phyloP scores from a whole-genome alignment of 1,140 invertebrate species.

The Danaus melanippus region DNA sequence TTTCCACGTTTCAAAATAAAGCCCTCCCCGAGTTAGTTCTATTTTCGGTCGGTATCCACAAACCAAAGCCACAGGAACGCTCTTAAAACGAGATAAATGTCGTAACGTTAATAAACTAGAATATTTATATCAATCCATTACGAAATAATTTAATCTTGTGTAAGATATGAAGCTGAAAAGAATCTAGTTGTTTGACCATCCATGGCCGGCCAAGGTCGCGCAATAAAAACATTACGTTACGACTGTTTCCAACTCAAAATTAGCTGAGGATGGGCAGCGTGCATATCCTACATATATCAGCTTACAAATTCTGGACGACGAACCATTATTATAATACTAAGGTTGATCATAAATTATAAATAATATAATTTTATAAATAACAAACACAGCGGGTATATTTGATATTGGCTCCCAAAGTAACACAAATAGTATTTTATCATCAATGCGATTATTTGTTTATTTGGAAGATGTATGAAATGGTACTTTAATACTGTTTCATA shows the following conservation, averaged over 20 bases:
- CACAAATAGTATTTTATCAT: too few species aligned
- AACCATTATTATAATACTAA: too few species aligned
- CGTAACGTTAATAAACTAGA: constrained; percentile 68
- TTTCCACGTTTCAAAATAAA: constrained; percentile 52
- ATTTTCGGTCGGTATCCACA: constrained; percentile 43
- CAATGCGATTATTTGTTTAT: too few species aligned
- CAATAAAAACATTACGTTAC: constrained; percentile 46
- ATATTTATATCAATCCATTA: constrained; percentile 66
- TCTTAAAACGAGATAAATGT: constrained; percentile 44
- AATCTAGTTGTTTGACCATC: constrained; percentile 43
- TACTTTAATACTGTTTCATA: constrained; percentile 5
- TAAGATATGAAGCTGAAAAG: constrained; percentile 55
- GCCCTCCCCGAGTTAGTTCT: constrained; percentile 51
- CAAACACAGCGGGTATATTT: too few species aligned
- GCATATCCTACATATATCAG: too few species aligned
- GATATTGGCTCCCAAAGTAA: too few species aligned
- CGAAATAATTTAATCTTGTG: constrained; percentile 43
- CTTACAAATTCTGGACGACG: too few species aligned
- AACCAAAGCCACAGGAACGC: constrained; percentile 26
- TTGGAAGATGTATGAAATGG: too few species aligned
- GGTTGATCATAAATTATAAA: too few species aligned
- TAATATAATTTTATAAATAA: too few species aligned
- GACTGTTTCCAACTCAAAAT: constrained; percentile 53
- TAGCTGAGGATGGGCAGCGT: constrained; percentile 27
- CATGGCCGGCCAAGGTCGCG: constrained; percentile 46